These are phyloP conservation scores for Sebastiscus albofasciatus DNA, from an alignment of 2,797 vertebrate genomes.

Conservation along the genomic window DNA sequence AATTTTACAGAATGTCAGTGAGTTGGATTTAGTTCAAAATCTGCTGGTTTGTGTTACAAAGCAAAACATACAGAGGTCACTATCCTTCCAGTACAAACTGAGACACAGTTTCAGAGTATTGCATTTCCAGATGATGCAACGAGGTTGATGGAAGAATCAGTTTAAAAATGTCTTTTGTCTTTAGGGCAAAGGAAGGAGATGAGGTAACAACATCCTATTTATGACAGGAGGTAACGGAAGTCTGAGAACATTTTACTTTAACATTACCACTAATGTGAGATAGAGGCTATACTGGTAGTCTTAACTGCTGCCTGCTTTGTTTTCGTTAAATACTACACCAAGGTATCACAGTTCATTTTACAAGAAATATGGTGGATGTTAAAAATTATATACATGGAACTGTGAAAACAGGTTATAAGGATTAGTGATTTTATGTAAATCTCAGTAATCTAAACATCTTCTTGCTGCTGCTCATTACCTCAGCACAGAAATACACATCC, in stretches of 20 bases:
- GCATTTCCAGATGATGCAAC: conserved; percentile 2
- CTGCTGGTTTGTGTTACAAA: background rate
- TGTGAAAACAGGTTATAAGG: background rate
- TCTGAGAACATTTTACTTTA: background rate
- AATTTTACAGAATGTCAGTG: background rate
- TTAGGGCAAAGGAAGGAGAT: background rate
- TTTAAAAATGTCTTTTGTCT: background rate
- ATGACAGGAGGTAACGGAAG: background rate
- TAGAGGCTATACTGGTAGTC: background rate
- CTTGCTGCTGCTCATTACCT: conserved; percentile 6
- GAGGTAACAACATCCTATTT: background rate
- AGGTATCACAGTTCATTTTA: background rate
- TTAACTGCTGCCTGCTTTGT: background rate
- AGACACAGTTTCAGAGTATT: background rate
- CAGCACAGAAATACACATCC: background rate
- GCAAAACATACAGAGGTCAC: background rate
- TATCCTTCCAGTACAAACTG: background rate
- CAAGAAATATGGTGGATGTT: background rate
- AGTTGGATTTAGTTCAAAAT: conserved; percentile 1
- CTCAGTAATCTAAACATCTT: background rate
- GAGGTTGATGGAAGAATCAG: background rate
- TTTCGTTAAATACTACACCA: background rate
- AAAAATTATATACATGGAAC: background rate
- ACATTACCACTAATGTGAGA: background rate
- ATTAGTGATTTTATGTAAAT: conserved; percentile 7